Percentiles rank a stretch among this genome's conserved stretches.
Conservation (phyloP, 2,888 invertebrate genomes). For the Parascotia fuliginaria region DNA sequence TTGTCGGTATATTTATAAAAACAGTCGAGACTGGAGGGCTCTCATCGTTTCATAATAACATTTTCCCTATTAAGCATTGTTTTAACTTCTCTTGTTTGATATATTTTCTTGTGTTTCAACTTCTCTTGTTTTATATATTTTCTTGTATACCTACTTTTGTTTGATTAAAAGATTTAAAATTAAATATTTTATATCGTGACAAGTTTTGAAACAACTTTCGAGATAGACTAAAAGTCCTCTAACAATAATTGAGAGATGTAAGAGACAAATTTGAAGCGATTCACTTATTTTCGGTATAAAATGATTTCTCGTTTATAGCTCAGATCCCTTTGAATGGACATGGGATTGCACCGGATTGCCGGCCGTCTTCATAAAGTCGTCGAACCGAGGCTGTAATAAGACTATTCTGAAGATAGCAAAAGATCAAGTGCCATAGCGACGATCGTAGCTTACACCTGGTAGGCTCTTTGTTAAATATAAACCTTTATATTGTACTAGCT, state of each 20-base stretch:
- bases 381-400: constrained; percentile 20
- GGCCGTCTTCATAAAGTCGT: constrained; percentile 24
- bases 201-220: not conserved
- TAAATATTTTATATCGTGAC: constrained; percentile 1
- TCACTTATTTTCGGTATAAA: not conserved
- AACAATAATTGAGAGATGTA: not conserved
- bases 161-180: constrained; percentile 7
- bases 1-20: constrained; percentile 6
- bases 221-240: too few relatives aligned
- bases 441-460: constrained; percentile 34
- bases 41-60: constrained; percentile 10
- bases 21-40: constrained; percentile 3
- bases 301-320: not conserved
- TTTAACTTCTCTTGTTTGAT: constrained; percentile 8
- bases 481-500: too few relatives aligned
- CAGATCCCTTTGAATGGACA: constrained; percentile 5
- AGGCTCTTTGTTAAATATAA: too few relatives aligned
- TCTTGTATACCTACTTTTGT: constrained; percentile 12
- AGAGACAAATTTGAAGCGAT: not conserved
- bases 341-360: constrained; percentile 27
- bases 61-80: constrained; percentile 12
- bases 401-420: constrained; percentile 21
- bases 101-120: constrained; percentile 5
- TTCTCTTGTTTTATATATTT: constrained; percentile 7
- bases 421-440: constrained; percentile 13